Evolutionary conservation across 2,113 vertebrate species (phyloP), one percentile per base, ranked within the genome.

Genomic region (Ammospiza caudacuta): DNA sequence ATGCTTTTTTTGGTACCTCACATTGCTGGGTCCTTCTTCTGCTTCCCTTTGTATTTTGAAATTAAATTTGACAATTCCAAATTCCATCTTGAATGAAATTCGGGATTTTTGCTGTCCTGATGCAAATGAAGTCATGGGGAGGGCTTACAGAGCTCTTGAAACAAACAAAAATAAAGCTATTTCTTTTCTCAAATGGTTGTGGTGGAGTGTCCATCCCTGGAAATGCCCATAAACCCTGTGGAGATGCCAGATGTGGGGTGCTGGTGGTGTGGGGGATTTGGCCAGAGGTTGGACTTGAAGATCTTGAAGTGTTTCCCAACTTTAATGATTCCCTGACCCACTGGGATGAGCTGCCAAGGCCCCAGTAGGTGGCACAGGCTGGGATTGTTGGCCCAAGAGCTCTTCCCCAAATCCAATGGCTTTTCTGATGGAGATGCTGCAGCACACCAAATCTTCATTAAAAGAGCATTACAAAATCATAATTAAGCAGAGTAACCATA

Each of bases 391-490:
- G 21, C 27, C 3, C 2, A 28, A 37, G 37, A 33, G 19, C 23
- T 43, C 22, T 5, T 18, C 9, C 58, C 67, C 39, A 33, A n/a
- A 61, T 52, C 59, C 5, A 1, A 1, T 21, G 41, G 4, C 16
- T 21, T 67, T 52, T 75, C 78, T 61, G 28, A n/a, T 21, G n/a
- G 46, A n/a, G 11, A 29, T 16, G 46, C 33, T 74, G 33, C 54
- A 82, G 77, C 35, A 54, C 21, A 6, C 7, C 15, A 39, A 44
- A 24, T 20, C 47, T 18, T 61, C 69, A 54, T 17, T 41, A 55
- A n/a, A 95, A 94, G 69, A 93, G 69, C 68, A 89, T 78, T 74
- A 52, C 73, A 94, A 91, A 92, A 94, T 66, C 11, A 75, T 76
- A 90, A 96, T 94, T 85, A 92, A 67, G 83, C 75, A 67, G 41